phyloP scores from a whole-genome alignment of 2,888 invertebrate species.

The Drosophila bunnanda region DNA sequence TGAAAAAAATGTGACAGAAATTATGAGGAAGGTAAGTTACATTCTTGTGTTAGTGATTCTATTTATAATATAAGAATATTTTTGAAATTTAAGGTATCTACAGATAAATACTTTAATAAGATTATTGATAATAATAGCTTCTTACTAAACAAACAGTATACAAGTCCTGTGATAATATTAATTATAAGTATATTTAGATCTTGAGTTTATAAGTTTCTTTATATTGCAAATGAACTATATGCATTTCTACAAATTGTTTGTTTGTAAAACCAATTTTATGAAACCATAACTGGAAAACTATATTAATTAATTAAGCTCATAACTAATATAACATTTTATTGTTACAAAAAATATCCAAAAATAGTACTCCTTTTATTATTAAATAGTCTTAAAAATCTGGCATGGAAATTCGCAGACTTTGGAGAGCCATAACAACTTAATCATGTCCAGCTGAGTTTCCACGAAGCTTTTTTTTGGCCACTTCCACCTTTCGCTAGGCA shows the following conservation, averaged over 20 bases:
- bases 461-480: constrained; percentile 34
- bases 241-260: background rate
- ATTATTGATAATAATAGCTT: too few relatives aligned
- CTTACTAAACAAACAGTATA: too few relatives aligned
- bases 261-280: background rate
- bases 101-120: background rate
- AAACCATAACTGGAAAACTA: background rate
- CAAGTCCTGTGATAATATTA: too few relatives aligned
- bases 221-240: background rate
- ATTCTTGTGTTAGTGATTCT: background rate
- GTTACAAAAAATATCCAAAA: background rate
- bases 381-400: background rate
- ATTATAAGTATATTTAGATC: background rate
- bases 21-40: constrained; percentile 12
- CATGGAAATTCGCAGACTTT: background rate
- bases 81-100: background rate
- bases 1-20: constrained; percentile 14
- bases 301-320: background rate
- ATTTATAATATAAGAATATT: background rate
- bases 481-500: constrained; percentile 76
- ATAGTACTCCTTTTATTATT: background rate
- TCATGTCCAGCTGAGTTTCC: constrained; percentile 19
- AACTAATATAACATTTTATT: background rate
- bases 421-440: constrained; percentile 27
- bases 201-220: background rate